Evolutionary conservation across 2,113 vertebrate genomes (phyloP).

Genomic region (Crypturellus undulatus): DNA sequence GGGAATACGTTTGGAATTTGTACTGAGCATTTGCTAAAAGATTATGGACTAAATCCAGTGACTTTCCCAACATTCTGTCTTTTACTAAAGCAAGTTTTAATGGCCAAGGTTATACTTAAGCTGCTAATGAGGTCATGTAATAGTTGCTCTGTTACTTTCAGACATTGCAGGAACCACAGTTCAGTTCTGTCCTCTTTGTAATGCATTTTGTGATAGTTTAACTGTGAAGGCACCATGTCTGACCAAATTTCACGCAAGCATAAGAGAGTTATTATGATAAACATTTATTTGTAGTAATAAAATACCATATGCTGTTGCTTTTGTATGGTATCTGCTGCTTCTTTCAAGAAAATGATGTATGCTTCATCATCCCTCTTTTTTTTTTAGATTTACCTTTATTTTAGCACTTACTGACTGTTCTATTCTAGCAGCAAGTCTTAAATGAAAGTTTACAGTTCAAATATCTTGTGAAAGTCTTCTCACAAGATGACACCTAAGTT

Average conservation of each 20-base stretch:
- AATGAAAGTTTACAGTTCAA: neutral
- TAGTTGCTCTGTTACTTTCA: neutral
- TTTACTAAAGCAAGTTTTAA: neutral
- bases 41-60: neutral
- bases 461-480: neutral
- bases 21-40: neutral
- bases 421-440: neutral
- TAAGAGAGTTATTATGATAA: neutral
- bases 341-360: neutral
- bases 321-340: neutral
- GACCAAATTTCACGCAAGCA: neutral
- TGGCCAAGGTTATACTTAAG: neutral
- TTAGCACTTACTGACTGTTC: neutral
- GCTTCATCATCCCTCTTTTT: neutral
- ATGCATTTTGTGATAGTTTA: constrained; percentile 16
- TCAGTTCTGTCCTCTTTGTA: neutral
- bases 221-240: neutral
- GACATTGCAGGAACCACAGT: constrained; percentile 15
- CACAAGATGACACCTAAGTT: neutral
- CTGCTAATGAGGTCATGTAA: constrained; percentile 37
- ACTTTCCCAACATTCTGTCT: neutral
- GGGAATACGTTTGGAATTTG: neutral
- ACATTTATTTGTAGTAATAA: neutral
- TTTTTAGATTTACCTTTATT: neutral
- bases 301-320: neutral